These are phyloP conservation scores for Drosophila sordidula DNA, from an alignment of 2,888 invertebrate species.

Conservation along the genomic window DNA sequence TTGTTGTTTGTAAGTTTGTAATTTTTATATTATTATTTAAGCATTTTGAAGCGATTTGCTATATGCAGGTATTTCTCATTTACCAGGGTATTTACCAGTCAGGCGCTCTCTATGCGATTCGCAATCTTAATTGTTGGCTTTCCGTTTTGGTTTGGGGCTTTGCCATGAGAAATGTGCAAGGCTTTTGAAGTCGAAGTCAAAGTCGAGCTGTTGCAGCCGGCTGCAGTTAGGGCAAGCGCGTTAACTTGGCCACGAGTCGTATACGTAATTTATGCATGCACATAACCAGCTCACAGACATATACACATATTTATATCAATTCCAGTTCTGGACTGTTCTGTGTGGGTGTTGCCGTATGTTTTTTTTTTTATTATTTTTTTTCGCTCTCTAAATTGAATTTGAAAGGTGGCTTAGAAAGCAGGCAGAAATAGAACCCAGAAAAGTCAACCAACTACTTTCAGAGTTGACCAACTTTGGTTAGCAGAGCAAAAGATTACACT, in stretches of 20 bases:
- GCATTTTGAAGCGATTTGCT: no score
- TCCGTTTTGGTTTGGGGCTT: constrained; percentile 3
- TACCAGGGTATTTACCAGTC: not conserved
- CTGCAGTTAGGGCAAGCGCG: constrained; percentile 49
- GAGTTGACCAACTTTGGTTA: constrained; percentile 75
- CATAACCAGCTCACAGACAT: constrained; percentile 37
- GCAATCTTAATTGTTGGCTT: not conserved
- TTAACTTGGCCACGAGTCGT: constrained; percentile 57
- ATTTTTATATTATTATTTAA: no score
- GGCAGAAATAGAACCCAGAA: constrained; percentile 49
- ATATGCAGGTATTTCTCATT: no score
- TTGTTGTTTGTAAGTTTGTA: not conserved
- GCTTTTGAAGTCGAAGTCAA: constrained; percentile 33
- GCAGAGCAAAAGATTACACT: constrained; percentile 56
- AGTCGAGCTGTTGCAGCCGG: constrained; percentile 24
- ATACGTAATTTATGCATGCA: constrained; percentile 80
- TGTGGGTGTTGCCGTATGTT: constrained; percentile 51
- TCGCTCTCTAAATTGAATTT: constrained; percentile 70
- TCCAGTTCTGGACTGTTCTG: constrained; percentile 59
- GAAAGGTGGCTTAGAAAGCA: constrained; percentile 67
- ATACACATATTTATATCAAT: constrained; percentile 64
- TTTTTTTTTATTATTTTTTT: constrained; percentile 30
- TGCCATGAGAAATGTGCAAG: constrained; percentile 57
- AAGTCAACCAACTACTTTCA: constrained; percentile 75
- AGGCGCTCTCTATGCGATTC: not conserved